These are phyloP conservation scores for Limnephilus auricula DNA, from an alignment of 2,888 invertebrate species.

Conservation along the genomic window DNA sequence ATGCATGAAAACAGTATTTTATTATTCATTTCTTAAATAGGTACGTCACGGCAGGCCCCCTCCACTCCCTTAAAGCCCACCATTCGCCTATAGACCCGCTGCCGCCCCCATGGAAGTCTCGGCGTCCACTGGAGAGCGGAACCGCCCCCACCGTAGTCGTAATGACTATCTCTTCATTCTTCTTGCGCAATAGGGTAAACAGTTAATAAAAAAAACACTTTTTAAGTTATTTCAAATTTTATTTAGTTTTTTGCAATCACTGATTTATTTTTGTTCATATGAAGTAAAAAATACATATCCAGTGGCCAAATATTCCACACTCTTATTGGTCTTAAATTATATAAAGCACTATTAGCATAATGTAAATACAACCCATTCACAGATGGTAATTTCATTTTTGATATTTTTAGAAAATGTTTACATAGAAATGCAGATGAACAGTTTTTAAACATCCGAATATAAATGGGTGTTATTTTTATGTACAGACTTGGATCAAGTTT, in stretches of 20 bases:
- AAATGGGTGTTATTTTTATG: not conserved
- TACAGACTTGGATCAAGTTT: not conserved
- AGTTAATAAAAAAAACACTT: not conserved
- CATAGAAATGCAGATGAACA: not conserved
- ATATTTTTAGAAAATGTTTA: not conserved
- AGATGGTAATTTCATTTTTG: not conserved
- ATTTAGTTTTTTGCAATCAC: constrained; percentile 41
- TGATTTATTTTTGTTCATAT: constrained; percentile 28
- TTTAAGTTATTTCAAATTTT: constrained; percentile 21
- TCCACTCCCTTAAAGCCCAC: too few species aligned
- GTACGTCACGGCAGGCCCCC: too few species aligned
- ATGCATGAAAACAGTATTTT: too few species aligned
- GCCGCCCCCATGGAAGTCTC: too few species aligned
- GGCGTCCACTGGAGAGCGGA: too few species aligned
- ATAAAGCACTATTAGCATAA: constrained; percentile 13
- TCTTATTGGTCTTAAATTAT: constrained; percentile 29
- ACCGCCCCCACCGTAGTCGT: too few species aligned
- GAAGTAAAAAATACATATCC: constrained; percentile 48
- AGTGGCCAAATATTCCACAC: constrained; percentile 31
- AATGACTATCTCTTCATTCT: not conserved
- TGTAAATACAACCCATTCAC: constrained; percentile 5
- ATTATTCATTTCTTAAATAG: too few species aligned
- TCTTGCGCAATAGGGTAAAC: not conserved
- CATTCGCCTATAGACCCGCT: too few species aligned
- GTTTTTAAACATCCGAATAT: not conserved